These are phyloP conservation scores for Trichogramma dendrolimi DNA, from an alignment of 2,888 invertebrate genomes.

Conservation along the genomic window DNA sequence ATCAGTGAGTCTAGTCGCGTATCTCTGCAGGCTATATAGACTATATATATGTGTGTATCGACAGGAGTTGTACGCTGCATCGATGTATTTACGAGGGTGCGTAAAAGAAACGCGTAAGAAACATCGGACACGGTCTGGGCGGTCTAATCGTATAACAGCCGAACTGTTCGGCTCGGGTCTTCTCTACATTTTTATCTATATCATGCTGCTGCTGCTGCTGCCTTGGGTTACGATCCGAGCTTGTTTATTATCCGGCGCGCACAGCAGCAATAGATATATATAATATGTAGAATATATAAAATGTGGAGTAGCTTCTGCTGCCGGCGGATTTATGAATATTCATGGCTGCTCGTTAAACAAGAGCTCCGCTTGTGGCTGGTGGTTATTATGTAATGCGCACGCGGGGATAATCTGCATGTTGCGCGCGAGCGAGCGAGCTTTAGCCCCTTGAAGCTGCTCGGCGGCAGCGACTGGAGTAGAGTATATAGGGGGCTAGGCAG, in stretches of 20 bases:
- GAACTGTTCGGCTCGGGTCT: no score
- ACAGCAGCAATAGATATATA: no score
- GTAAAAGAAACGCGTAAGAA: slow-evolving; percentile 25
- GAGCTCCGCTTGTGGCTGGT: slow-evolving; percentile 14
- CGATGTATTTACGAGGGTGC: slow-evolving; percentile 26
- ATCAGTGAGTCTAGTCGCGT: background rate
- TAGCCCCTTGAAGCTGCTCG: no score
- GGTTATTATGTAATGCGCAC: background rate
- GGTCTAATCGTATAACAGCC: slow-evolving; percentile 17
- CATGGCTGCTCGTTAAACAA: slow-evolving; percentile 41
- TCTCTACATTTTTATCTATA: slow-evolving; percentile 1
- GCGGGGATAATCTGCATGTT: no score
- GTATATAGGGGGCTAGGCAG: no score
- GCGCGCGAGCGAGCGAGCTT: no score
- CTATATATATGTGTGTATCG: no score
- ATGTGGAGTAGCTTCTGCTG: no score
- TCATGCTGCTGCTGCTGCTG: slow-evolving; percentile 32
- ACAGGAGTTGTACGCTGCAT: background rate
- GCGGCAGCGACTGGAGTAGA: no score
- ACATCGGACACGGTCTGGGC: slow-evolving; percentile 37
- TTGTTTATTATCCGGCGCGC: background rate
- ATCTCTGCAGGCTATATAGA: no score
- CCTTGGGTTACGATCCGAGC: background rate
- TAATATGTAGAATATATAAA: no score
- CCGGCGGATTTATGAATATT: slow-evolving; percentile 46